A percentile compares a stretch with the other conserved stretches of the same genome.
Conservation (phyloP, 23 tunicate genomes). For the Aplidium turbinatum region DNA sequence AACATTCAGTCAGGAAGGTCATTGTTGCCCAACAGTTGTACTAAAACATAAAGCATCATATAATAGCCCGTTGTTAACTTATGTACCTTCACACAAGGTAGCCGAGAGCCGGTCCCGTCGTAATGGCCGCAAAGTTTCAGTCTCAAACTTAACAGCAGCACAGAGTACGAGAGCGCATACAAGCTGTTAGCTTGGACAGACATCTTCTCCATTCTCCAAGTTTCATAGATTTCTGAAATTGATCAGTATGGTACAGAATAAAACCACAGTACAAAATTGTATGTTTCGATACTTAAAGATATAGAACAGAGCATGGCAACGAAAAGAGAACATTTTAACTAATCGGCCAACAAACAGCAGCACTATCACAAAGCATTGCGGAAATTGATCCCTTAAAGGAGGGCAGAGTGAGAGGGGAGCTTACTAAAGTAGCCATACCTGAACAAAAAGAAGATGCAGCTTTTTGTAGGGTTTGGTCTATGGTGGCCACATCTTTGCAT, state of each 20-base stretch:
- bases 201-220: conserved; percentile 43
- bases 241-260: background rate
- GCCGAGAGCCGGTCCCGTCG: conserved; percentile 18
- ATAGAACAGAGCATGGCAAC: background rate
- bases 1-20: too few species aligned
- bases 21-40: too few species aligned
- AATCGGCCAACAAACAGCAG: background rate
- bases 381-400: too few species aligned
- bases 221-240: conserved; percentile 48
- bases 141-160: conserved; percentile 31
- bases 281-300: too few species aligned
- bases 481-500: conserved; percentile 40
- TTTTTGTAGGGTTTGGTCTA: conserved; percentile 52
- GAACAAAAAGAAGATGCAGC: conserved; percentile 50
- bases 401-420: too few species aligned
- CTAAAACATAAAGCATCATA: too few species aligned
- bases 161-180: conserved; percentile 41
- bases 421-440: too few species aligned
- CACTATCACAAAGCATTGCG: too few species aligned
- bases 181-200: conserved; percentile 53
- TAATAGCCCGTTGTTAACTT: too few species aligned
- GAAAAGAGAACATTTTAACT: background rate
- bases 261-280: background rate
- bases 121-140: conserved; percentile 49
- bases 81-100: conserved; percentile 71